Conservation (phyloP, 30 jellyfish, hydroid and myxozoan genomes). For the Nemopilema nomurai region DNA sequence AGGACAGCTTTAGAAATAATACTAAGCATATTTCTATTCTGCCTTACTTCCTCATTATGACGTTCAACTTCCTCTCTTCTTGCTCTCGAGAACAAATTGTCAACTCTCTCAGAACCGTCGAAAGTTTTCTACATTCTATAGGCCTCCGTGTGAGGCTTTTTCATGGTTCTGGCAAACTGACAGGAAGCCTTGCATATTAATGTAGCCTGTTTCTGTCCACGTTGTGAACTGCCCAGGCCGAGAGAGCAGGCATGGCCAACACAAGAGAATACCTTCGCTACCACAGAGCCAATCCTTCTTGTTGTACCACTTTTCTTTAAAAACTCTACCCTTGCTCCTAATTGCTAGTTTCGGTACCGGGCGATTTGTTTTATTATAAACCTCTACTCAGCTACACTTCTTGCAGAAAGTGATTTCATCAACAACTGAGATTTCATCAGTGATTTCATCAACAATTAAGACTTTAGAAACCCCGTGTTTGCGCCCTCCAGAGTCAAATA, state of each 20-base stretch:
- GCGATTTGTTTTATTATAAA: constrained; percentile 3
- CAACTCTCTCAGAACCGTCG: constrained; percentile 28
- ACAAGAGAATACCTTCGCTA: constrained; percentile 8
- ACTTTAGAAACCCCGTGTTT: not conserved
- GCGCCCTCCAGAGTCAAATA: not conserved
- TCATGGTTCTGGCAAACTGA: constrained; percentile 36
- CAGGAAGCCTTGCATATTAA: constrained; percentile 33
- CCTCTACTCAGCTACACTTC: constrained; percentile 42
- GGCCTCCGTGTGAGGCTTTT: constrained; percentile 22
- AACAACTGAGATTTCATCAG: constrained; percentile 16
- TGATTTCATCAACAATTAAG: not conserved
- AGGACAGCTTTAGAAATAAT: constrained; percentile 18
- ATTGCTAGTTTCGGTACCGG: constrained; percentile 9
- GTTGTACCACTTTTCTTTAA: constrained; percentile 32
- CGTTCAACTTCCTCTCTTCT: constrained; percentile 24
- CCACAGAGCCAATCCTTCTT: constrained; percentile 23
- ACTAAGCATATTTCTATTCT: constrained; percentile 28
- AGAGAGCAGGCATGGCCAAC: constrained; percentile 62
- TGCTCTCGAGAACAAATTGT: constrained; percentile 31
- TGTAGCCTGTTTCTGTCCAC: constrained; percentile 47
- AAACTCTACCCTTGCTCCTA: constrained; percentile 10
- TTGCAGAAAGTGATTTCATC: constrained; percentile 18
- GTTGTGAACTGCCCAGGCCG: constrained; percentile 14
- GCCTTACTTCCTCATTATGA: constrained; percentile 32
- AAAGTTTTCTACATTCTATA: constrained; percentile 35